Conservation (phyloP, 2,113 vertebrate species). For the Shinisaurus crocodilurus region DNA sequence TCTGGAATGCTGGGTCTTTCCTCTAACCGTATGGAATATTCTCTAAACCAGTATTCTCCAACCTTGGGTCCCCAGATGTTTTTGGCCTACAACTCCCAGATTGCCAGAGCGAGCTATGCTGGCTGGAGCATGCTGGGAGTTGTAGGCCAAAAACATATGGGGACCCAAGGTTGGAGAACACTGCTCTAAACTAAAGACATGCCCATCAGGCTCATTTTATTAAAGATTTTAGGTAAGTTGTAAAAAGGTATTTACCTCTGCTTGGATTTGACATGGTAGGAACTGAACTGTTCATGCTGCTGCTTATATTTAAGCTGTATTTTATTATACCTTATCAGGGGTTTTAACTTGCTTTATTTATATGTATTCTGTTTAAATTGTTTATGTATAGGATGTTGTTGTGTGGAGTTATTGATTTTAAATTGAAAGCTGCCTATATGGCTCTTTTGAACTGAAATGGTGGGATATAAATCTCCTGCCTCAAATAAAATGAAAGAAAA, state of each 20-base stretch:
- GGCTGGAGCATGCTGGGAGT: too few relatives aligned
- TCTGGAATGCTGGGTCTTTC: too few relatives aligned
- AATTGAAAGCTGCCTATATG: conserved; percentile 10
- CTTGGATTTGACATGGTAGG: neutral
- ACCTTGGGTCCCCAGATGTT: too few relatives aligned
- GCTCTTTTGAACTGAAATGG: conserved; percentile 1
- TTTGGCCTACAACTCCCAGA: too few relatives aligned
- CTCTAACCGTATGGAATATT: too few relatives aligned
- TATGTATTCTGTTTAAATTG: neutral
- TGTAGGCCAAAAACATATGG: too few relatives aligned
- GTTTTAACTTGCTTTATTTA: neutral
- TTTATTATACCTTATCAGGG: neutral
- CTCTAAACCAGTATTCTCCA: too few relatives aligned
- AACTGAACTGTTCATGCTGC: neutral
- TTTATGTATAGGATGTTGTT: conserved; percentile 6
- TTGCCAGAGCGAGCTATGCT: too few relatives aligned
- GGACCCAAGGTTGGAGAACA: too few relatives aligned
- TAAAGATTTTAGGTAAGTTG: neutral
- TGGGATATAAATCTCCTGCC: neutral
- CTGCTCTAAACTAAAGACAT: neutral
- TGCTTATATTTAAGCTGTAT: neutral
- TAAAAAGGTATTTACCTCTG: neutral
- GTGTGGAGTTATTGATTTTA: conserved; percentile 11
- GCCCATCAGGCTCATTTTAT: neutral
- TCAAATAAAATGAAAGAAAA: neutral